Base-by-base conservation (phyloP, 2,888 invertebrate species). In the Noctuana brunneofusca region DNA sequence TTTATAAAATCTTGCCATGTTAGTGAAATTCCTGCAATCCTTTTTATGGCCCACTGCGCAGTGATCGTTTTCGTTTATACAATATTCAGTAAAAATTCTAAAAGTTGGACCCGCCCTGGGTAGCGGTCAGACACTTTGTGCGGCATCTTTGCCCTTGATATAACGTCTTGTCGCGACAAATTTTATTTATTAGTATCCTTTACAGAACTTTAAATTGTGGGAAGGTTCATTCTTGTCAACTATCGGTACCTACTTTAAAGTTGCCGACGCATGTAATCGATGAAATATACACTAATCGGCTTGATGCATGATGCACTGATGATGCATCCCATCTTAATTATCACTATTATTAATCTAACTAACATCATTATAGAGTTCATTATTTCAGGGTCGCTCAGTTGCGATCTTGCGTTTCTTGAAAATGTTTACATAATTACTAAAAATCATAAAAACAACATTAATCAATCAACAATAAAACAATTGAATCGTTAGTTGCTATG, bases 121-220 rank as follows among this genome's bases (percentile, higher is more conserved):
- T 30, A 27, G 18, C 38, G 78, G 75, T 76, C 75, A 77, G 71
- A 68, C 75, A 74, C 79, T 72, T 73, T 48, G 53, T 43, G 59
- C 81, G 83, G 83, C 72, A 52, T 76, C 77, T 80, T 76, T 75
- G 59, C 73, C 73, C 67, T 72, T 75, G 49, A 27, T 73, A 80
- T 81, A 78, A 76, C 79, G 78, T 75, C 66, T 71, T 65, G 69
- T 68, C 73, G 76, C 75, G 82, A 76, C 83, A 84, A 87, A 89
- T 88, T 89, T 89, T 85, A 89, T 90, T 90, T 89, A 89, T 89
- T 89, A 83, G 78, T 76, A 55, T 74, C 79, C 82, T 86, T 89
- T 87, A 84, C 78, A 72, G 79, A 71, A 70, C 76, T 82, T 84
- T 80, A 83, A 81, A 85, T 85, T 86, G 85, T 81, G 80, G 81